Conservation (phyloP, 2,888 invertebrate species). For the Anagyrus pseudococci region DNA sequence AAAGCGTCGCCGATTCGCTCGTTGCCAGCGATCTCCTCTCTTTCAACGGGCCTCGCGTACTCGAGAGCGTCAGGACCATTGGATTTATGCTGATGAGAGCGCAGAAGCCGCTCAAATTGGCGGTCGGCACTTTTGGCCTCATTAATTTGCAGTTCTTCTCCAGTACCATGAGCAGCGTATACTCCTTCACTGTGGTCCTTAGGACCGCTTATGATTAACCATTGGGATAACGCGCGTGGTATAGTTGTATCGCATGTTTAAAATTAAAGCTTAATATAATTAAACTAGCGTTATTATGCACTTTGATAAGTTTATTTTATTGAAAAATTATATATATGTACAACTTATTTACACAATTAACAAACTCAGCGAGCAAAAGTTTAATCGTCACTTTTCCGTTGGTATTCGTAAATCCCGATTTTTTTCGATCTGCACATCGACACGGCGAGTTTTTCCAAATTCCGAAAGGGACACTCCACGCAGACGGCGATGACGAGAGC, state of each 20-base stretch:
- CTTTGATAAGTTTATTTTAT: background rate
- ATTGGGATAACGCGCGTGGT: background rate
- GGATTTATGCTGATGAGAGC: background rate
- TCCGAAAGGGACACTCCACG: slow-evolving; percentile 50
- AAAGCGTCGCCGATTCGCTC: background rate
- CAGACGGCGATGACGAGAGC: slow-evolving; percentile 45
- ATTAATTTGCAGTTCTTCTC: slow-evolving; percentile 5
- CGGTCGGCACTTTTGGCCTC: background rate
- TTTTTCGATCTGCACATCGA: slow-evolving; percentile 30
- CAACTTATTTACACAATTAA: no score
- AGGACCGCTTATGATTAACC: background rate
- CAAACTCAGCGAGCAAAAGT: background rate
- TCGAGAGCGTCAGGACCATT: background rate
- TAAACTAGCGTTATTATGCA: background rate
- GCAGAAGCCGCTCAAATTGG: slow-evolving; percentile 7
- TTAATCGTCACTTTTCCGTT: background rate
- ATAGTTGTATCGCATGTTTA: background rate
- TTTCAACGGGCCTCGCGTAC: background rate
- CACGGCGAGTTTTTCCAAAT: slow-evolving; percentile 47
- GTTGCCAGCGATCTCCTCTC: background rate
- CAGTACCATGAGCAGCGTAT: background rate
- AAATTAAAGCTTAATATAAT: background rate
- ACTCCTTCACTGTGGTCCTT: slow-evolving; percentile 1
- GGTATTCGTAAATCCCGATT: background rate
- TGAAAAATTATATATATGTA: no score